Percentiles rank a stretch among this genome's conserved stretches.
These are phyloP conservation scores for Cettia cetti DNA, from an alignment of 2,113 vertebrate genomes.

Conservation along the genomic window DNA sequence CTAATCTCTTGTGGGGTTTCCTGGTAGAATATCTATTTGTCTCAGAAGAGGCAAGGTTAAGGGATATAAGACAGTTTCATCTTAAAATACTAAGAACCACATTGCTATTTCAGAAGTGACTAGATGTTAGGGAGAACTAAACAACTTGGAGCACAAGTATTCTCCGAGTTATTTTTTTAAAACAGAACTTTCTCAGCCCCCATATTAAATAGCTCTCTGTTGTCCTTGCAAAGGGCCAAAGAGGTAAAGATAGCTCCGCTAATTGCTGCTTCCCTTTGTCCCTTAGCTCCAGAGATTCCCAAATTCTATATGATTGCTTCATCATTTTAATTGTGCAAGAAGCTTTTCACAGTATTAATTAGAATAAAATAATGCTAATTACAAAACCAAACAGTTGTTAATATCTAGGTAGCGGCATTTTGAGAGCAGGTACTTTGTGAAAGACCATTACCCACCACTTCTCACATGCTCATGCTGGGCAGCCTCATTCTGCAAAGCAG, in stretches of 20 bases:
- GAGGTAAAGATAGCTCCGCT: slow-evolving; percentile 47
- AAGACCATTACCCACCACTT: background rate
- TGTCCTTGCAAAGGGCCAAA: slow-evolving; percentile 50
- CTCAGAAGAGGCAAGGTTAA: background rate
- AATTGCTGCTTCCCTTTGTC: slow-evolving; percentile 40
- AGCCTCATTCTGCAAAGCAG: background rate
- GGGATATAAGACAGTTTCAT: background rate
- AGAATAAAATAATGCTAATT: background rate
- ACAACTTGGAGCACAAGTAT: background rate
- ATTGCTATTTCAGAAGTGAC: background rate
- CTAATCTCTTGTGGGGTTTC: background rate
- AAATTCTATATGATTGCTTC: background rate
- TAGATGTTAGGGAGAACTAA: background rate
- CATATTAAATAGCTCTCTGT: background rate
- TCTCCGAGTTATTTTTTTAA: background rate
- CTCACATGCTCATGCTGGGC: background rate
- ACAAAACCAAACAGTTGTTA: background rate
- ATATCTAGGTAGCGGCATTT: background rate
- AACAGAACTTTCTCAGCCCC: background rate
- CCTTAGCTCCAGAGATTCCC: slow-evolving; percentile 1
- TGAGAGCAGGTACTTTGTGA: background rate
- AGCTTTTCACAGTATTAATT: slow-evolving; percentile 24
- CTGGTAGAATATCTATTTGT: slow-evolving; percentile 7
- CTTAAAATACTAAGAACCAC: background rate
- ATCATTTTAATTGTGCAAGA: slow-evolving; percentile 34